Base-by-base conservation (phyloP, 2,888 invertebrate genomes). In the Cosmopolites sordidus region DNA sequence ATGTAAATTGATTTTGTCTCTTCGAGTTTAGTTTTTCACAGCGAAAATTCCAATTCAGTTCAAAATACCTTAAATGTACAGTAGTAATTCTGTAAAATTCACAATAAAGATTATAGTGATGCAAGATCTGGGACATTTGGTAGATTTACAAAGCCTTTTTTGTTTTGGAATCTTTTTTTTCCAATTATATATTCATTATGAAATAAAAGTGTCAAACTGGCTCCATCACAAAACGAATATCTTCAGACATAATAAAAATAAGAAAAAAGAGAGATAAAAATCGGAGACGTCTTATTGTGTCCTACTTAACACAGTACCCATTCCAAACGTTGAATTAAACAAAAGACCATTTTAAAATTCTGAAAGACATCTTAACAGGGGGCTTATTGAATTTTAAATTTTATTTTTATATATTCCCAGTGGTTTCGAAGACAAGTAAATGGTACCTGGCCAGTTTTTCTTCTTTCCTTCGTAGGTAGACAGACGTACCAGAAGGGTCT, bases 301-400 rank as follows among this genome's bases (percentile, higher is more conserved):
- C 43, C 40, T 52, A 41, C 44, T 53, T 53, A 50, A 37, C 57
- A 22, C 22, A 22, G 22, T 22, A 22, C 22, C 22, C 22, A 22
- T 22, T 22, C 22, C n/a, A 5, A 11, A 33, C n/a, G 33, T 33
- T 51, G 50, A 54, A 44, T 39, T 50, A 51, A 51, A 57, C 54
- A 54, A 57, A 56, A 49, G 51, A 18, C 12, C 48, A 27, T 49
- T 49, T 56, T 51, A 49, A 53, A 56, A 53, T 56, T 47, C 50
- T 50, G 50, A 56, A 52, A 51, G 56, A 53, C 56, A 40, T 37
- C 56, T 40, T 56, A 52, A 56, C 56, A 38, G 56, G 53, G 50
- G 44, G 46, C 53, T 47, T 53, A 56, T 53, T 56, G 56, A 56
- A 56, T 53, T 56, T 56, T 43, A 56, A 56, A 53, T 56, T 53